Conservation (phyloP, 23 tunicate genomes). For the Trididemnum nubilum region DNA sequence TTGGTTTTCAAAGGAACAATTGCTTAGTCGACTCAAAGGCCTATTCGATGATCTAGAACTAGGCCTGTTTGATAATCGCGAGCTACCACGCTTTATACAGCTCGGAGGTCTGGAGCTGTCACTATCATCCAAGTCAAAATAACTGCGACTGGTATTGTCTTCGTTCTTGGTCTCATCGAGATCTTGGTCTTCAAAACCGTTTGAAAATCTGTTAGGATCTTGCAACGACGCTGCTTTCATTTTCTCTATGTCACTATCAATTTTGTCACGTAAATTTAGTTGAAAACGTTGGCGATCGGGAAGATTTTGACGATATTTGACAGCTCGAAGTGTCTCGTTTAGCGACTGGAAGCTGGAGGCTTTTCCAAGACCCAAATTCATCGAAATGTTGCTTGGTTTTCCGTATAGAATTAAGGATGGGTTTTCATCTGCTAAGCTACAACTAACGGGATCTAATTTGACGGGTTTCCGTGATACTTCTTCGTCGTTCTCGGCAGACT, state of each 20-base stretch:
- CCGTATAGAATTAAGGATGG: slow-evolving; percentile 77
- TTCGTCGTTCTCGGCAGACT: not conserved
- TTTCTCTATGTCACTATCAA: slow-evolving; percentile 47
- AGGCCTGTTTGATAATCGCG: not conserved
- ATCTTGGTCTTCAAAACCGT: not conserved
- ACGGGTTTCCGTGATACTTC: not conserved
- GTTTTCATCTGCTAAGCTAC: slow-evolving; percentile 67
- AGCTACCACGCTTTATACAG: not conserved
- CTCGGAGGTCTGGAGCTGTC: slow-evolving; percentile 18
- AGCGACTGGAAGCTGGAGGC: slow-evolving; percentile 52
- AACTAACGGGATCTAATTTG: slow-evolving; percentile 56
- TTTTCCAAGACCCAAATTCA: slow-evolving; percentile 62
- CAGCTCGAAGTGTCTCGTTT: slow-evolving; percentile 69
- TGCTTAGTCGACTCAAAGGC: too few relatives aligned
- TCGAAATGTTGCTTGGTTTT: slow-evolving; percentile 62
- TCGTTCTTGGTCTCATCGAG: not conserved
- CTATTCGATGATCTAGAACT: not conserved
- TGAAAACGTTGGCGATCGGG: slow-evolving; percentile 53
- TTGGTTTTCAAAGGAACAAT: not conserved
- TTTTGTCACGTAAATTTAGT: slow-evolving; percentile 40
- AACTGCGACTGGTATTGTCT: not conserved
- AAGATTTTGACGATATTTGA: slow-evolving; percentile 68
- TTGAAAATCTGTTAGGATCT: not conserved
- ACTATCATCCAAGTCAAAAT: slow-evolving; percentile 9
- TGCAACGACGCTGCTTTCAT: slow-evolving; percentile 25